Conservation (phyloP, 2,888 invertebrate genomes). For the Sesia apiformis region DNA sequence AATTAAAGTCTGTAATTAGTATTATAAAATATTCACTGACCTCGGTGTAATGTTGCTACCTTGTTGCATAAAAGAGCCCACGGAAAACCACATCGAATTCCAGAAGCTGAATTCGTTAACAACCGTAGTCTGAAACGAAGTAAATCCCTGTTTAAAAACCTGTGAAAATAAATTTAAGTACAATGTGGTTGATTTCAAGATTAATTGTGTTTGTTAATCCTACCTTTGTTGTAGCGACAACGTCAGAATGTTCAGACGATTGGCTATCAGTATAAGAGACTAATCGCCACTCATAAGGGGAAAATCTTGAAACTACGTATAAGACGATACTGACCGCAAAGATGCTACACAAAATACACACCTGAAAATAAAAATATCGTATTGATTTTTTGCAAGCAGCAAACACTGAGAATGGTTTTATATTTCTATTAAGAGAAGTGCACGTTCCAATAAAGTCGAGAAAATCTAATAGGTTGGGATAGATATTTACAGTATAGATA, state of each 20-base stretch:
- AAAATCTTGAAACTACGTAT: conserved; percentile 95
- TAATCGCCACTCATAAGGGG: conserved; percentile 96
- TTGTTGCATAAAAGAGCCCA: conserved; percentile 99
- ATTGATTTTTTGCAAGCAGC: too few relatives aligned
- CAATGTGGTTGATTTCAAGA: conserved; percentile 1
- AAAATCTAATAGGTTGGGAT: too few relatives aligned
- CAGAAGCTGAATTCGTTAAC: conserved; percentile 95
- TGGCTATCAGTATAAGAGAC: conserved; percentile 53
- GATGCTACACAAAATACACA: conserved; percentile 87
- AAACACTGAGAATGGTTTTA: too few relatives aligned
- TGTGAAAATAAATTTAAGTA: background rate
- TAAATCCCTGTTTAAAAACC: background rate
- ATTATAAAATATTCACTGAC: conserved; percentile 64
- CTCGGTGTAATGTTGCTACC: conserved; percentile 97
- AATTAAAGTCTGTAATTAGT: too few relatives aligned
- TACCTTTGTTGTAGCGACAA: conserved; percentile 37
- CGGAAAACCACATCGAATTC: conserved; percentile 98
- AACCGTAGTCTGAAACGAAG: conserved; percentile 73
- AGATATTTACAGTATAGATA: too few relatives aligned
- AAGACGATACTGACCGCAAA: conserved; percentile 95
- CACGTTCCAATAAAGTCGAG: too few relatives aligned
- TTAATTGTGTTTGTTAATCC: background rate
- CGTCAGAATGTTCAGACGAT: conserved; percentile 35
- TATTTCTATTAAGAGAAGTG: too few relatives aligned
- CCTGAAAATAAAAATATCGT: conserved; percentile 34